These are phyloP conservation scores for rat (Rattus norvegicus) DNA, from an alignment of 2,113 vertebrate genomes.

Conservation along the genomic window DNA sequence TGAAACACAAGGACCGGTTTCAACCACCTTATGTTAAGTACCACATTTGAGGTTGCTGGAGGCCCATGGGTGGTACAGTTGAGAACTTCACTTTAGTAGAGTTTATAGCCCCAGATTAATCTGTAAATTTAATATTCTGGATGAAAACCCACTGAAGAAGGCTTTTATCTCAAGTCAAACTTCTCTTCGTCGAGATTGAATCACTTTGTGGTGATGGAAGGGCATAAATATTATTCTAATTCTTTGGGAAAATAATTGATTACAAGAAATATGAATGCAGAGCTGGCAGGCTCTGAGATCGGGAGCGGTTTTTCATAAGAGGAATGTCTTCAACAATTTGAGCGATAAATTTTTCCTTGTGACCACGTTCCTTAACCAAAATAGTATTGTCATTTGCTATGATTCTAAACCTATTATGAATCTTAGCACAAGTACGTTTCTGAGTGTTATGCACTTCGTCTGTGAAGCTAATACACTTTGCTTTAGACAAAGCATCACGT, in stretches of 20 bases:
- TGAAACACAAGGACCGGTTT: background rate
- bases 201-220: background rate
- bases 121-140: background rate
- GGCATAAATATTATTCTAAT: constrained; percentile 26
- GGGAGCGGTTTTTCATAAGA: background rate
- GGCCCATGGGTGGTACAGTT: background rate
- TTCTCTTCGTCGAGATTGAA: background rate
- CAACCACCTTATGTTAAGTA: background rate
- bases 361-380: constrained; percentile 34
- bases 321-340: background rate
- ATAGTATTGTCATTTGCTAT: constrained; percentile 31
- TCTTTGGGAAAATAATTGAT: background rate
- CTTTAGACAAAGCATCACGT: constrained; percentile 13
- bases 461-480: background rate
- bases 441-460: constrained; percentile 58
- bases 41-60: background rate
- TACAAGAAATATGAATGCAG: background rate
- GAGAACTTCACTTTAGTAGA: background rate
- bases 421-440: background rate
- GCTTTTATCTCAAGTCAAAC: constrained; percentile 1
- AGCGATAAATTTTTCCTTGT: constrained; percentile 21
- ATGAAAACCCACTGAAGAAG: background rate
- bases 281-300: background rate
- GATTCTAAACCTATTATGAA: constrained; percentile 44
- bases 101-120: background rate